phyloP scores from a whole-genome alignment of 2,797 vertebrate species.

The Selene dorsalis region DNA sequence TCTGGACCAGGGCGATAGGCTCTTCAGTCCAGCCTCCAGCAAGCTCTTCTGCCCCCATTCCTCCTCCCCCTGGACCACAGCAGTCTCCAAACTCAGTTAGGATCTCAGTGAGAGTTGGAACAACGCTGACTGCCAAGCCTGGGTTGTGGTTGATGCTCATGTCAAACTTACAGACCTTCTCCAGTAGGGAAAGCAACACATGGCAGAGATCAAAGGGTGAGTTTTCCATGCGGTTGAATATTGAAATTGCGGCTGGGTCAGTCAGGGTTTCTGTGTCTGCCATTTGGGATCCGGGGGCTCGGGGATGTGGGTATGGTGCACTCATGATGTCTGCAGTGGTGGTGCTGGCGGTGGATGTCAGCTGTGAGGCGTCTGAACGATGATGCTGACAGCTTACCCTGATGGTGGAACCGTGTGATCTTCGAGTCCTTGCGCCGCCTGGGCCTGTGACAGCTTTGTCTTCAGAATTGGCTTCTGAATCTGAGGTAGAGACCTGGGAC shows the following conservation, averaged over 20 bases:
- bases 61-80: constrained; percentile 79
- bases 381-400: constrained; percentile 82
- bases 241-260: constrained; percentile 85
- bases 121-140: constrained; percentile 89
- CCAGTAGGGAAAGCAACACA: constrained; percentile 92
- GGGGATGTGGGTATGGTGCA: constrained; percentile 75
- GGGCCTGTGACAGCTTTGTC: constrained; percentile 80
- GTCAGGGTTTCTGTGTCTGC: constrained; percentile 81
- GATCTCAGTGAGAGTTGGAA: constrained; percentile 94
- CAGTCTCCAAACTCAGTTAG: constrained; percentile 92
- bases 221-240: constrained; percentile 88
- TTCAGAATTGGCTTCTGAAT: constrained; percentile 93
- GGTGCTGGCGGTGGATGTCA: constrained; percentile 41
- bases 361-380: constrained; percentile 72
- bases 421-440: constrained; percentile 79
- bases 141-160: constrained; percentile 91
- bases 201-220: constrained; percentile 96
- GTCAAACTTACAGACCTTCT: constrained; percentile 97
- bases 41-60: constrained; percentile 84
- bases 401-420: constrained; percentile 83
- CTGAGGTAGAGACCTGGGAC: constrained; percentile 93
- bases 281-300: constrained; percentile 75
- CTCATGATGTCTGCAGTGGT: constrained; percentile 71
- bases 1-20: constrained; percentile 93
- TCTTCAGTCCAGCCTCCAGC: constrained; percentile 94